Percentiles rank a stretch among this genome's conserved stretches.
Evolutionary conservation across 1,140 invertebrate genomes (phyloP).

Genomic region (Coelopa frigida): DNA sequence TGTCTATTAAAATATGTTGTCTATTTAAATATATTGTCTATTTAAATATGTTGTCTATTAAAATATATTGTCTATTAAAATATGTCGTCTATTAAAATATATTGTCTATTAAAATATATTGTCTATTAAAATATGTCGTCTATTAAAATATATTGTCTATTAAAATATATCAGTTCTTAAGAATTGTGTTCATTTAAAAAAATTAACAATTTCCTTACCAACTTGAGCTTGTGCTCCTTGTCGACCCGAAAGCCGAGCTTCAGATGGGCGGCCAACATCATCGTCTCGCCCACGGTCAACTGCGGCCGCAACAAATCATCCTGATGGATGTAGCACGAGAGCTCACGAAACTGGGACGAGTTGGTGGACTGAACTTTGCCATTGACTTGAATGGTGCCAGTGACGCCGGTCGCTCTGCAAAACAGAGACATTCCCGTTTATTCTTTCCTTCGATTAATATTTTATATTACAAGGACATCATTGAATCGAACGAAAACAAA

Average conservation of each 20-base stretch:
- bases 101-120: no score
- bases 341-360: slow-evolving; percentile 60
- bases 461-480: not conserved
- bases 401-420: slow-evolving; percentile 53
- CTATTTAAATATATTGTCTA: no score
- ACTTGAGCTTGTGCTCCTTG: slow-evolving; percentile 29
- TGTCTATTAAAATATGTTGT: no score
- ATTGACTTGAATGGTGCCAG: slow-evolving; percentile 66
- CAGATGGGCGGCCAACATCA: slow-evolving; percentile 75
- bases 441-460: not conserved
- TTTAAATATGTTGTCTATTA: no score
- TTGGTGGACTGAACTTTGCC: slow-evolving; percentile 64
- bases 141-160: no score
- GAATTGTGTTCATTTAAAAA: no score
- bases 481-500: not conserved
- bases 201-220: slow-evolving; percentile 27
- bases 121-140: no score
- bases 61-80: no score
- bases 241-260: slow-evolving; percentile 67
- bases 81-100: no score
- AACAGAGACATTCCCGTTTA: slow-evolving; percentile 5
- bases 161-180: no score
- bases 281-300: slow-evolving; percentile 75
- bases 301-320: slow-evolving; percentile 74
- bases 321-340: slow-evolving; percentile 88